Evolutionary conservation across 2,113 vertebrate species (phyloP).

Genomic region (Cynocephalus volans): DNA sequence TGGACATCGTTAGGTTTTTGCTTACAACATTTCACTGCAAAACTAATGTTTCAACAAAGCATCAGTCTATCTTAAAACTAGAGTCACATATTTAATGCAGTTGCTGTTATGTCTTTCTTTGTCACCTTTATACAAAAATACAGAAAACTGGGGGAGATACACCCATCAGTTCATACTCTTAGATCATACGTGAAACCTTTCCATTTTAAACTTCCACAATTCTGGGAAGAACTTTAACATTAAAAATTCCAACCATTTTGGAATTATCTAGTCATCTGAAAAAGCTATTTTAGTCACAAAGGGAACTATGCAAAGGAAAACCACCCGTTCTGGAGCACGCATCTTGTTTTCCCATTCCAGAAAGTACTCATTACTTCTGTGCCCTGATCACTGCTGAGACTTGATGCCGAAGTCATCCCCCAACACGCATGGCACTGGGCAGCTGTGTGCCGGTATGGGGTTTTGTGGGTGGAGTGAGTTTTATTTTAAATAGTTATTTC

Average conservation of each 20-base stretch:
- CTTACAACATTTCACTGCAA: neutral
- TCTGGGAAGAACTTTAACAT: neutral
- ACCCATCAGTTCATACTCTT: neutral
- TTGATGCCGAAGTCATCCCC: neutral
- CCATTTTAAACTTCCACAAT: neutral
- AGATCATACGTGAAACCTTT: neutral
- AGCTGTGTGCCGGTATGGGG: neutral
- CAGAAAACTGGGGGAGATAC: no score
- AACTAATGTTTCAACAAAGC: neutral
- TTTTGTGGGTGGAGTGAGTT: neutral
- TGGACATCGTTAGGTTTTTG: neutral
- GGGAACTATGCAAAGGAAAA: neutral
- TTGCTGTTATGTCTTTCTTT: neutral
- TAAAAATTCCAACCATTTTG: neutral
- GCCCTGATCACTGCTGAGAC: neutral
- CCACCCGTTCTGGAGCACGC: neutral
- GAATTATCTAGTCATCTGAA: neutral
- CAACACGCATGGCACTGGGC: accelerated
- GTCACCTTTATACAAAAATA: neutral
- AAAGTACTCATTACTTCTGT: neutral
- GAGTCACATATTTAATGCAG: accelerated
- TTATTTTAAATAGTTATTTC: neutral
- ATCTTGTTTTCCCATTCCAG: neutral
- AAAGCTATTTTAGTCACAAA: neutral
- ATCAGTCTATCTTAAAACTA: neutral